Percentiles rank a stretch among this genome's conserved stretches.
Conservation (phyloP, 2,113 vertebrate species). For the Cyphomyrus plagiostoma region DNA sequence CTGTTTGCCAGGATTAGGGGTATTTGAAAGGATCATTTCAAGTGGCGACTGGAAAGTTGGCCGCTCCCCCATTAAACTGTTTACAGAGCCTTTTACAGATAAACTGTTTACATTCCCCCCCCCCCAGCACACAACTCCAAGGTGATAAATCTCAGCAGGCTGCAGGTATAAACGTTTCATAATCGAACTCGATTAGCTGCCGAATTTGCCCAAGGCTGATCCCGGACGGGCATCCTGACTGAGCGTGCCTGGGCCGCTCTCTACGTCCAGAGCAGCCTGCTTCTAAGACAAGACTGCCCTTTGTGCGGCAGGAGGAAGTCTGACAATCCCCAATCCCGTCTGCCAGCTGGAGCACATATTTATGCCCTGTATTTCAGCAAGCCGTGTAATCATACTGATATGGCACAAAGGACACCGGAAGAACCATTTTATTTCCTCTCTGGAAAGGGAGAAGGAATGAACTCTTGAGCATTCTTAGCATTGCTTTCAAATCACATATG, state of each 20-base stretch:
- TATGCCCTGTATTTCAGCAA: neutral
- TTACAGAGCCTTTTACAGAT: slow-evolving; percentile 14
- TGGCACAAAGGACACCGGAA: neutral
- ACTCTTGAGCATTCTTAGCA: neutral
- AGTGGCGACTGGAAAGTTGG: slow-evolving; percentile 9
- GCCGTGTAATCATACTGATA: neutral
- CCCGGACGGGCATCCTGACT: neutral
- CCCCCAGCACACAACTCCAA: neutral
- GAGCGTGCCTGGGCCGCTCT: neutral
- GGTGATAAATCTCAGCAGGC: slow-evolving; percentile 10
- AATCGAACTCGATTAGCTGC: neutral
- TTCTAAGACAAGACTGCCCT: neutral
- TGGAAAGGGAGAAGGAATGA: neutral
- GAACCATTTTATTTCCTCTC: neutral
- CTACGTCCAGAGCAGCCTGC: neutral
- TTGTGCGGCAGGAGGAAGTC: neutral
- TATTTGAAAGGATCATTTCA: slow-evolving; percentile 12
- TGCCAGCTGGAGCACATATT: neutral
- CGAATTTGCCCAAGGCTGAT: neutral
- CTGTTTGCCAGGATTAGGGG: slow-evolving; percentile 10
- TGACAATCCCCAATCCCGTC: neutral
- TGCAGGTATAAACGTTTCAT: neutral
- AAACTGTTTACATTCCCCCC: neutral
- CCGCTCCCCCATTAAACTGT: slow-evolving; percentile 9
- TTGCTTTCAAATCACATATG: neutral